Evolutionary conservation across 2,888 invertebrate genomes (phyloP), one percentile per base, ranked within the genome.

Genomic region (Chymomyza caudatula): DNA sequence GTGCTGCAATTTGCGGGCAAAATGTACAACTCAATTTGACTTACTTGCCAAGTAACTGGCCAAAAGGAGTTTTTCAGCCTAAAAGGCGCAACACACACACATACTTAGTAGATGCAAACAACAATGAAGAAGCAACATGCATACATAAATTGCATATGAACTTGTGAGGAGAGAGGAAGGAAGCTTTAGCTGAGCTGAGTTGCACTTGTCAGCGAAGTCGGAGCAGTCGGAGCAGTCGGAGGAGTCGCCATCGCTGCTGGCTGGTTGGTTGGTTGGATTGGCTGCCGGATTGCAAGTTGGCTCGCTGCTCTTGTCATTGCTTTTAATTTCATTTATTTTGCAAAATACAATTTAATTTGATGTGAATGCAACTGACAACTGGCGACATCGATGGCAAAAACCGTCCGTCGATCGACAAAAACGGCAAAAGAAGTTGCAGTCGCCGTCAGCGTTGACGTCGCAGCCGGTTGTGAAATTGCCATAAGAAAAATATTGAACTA

Each of bases 291-390:
- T 13, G 47, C 13, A n/a, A 6, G 47, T 47, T 19, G 47, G 64
- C 73, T 74, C n/a, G 19, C 29, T 74, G 77, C 70, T 64, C 78
- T 77, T 84, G 79, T 77, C 82, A 75, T 83, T 78, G 77, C 76
- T 85, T 82, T 83, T 85, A 82, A 83, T 85, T 83, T 83, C 78
- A 85, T 83, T 82, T 83, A 82, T 80, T 76, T 84, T 75, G 77
- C 81, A 79, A 84, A 86, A 85, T 81, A 85, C 84, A 86, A 81
- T 85, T 85, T 86, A 85, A 85, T 86, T 85, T 84, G 84, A 85
- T 84, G 85, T 74, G 86, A 82, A 84, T 86, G 81, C 82, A 79
- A 74, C 81, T 84, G 84, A 85, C 84, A 85, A 78, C 77, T 81
- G 69, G 80, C 83, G 76, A 67, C 60, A 68, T 78, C 83, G 76